Conservation (phyloP, 2,888 invertebrate species). For the Amblyteles armatorius region DNA sequence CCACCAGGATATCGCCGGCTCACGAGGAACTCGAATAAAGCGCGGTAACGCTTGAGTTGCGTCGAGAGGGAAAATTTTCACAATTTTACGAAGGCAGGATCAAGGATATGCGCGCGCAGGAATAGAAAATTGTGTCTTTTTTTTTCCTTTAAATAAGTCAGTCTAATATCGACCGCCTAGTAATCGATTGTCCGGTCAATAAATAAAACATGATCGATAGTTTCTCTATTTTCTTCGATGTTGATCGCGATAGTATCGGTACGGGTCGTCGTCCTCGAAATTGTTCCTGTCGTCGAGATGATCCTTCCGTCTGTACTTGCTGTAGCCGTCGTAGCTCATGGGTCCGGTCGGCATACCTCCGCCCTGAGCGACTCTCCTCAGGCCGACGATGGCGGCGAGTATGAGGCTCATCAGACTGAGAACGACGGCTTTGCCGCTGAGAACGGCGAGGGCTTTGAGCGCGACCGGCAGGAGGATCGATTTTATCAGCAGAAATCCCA, state of each 20-base stretch:
- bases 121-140: not conserved
- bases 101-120: not conserved
- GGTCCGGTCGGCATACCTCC: slow-evolving; percentile 50
- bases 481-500: slow-evolving; percentile 89
- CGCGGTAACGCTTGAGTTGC: slow-evolving; percentile 2
- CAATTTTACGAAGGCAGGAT: not conserved
- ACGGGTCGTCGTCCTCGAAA: slow-evolving; percentile 77
- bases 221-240: slow-evolving; percentile 70
- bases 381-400: slow-evolving; percentile 87
- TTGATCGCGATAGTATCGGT: slow-evolving; percentile 79
- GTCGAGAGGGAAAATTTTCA: not conserved
- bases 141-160: not conserved
- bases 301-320: slow-evolving; percentile 81
- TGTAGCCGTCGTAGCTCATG: slow-evolving; percentile 61
- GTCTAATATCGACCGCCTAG: not conserved
- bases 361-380: slow-evolving; percentile 85
- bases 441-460: slow-evolving; percentile 89
- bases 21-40: not conserved
- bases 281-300: slow-evolving; percentile 72
- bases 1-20: not conserved
- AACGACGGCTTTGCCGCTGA: slow-evolving; percentile 87
- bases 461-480: slow-evolving; percentile 89
- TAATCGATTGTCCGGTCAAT: slow-evolving; percentile 6
- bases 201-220: not conserved
- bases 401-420: slow-evolving; percentile 86